phyloP scores from a whole-genome alignment of 1,140 invertebrate genomes.

The Lineus longissimus region DNA sequence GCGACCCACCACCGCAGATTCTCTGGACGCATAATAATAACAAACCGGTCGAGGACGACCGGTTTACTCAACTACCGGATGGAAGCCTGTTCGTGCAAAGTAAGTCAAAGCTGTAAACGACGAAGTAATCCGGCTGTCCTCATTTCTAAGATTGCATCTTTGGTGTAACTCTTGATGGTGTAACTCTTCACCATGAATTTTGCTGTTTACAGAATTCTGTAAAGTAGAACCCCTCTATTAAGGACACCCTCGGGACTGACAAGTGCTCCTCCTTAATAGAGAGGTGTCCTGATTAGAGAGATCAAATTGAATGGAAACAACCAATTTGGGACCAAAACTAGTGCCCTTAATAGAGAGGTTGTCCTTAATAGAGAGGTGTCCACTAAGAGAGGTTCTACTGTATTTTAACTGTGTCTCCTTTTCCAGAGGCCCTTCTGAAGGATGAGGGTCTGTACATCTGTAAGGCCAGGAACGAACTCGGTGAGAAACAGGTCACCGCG shows the following conservation, averaged over 20 bases:
- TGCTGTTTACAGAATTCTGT: too few relatives aligned
- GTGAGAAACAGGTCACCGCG: constrained; percentile 42
- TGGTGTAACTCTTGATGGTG: too few relatives aligned
- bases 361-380: too few relatives aligned
- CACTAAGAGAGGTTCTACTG: too few relatives aligned
- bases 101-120: constrained; percentile 19
- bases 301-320: too few relatives aligned
- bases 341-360: too few relatives aligned
- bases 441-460: constrained; percentile 55
- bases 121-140: too few relatives aligned
- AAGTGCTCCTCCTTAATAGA: not conserved
- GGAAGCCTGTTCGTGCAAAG: constrained; percentile 38
- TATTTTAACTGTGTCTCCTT: constrained; percentile 6
- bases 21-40: constrained; percentile 47
- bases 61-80: constrained; percentile 28
- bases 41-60: constrained; percentile 23
- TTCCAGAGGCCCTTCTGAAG: constrained; percentile 33
- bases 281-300: not conserved
- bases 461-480: constrained; percentile 54
- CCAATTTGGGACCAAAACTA: too few relatives aligned
- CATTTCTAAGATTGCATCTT: too few relatives aligned
- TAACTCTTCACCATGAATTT: too few relatives aligned
- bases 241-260: too few relatives aligned
- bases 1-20: constrained; percentile 46
- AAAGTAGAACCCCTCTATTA: too few relatives aligned